These are phyloP conservation scores for Nomada lathburiana DNA, from an alignment of 2,888 invertebrate genomes.

Conservation along the genomic window DNA sequence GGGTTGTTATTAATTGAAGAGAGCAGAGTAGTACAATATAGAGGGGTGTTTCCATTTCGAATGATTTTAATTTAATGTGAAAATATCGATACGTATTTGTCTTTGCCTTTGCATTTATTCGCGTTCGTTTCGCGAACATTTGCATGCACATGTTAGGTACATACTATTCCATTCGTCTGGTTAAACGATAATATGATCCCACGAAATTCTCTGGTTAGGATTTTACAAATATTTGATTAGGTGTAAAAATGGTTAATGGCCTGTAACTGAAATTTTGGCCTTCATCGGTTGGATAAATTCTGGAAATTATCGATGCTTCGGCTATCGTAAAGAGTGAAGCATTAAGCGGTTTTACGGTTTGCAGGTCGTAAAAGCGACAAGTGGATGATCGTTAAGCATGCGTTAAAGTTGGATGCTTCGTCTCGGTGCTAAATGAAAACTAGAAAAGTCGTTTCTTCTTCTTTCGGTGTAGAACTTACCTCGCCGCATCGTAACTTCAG, in stretches of 20 bases:
- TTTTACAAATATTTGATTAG: too few species aligned
- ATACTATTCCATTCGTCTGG: too few species aligned
- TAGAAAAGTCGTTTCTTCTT: conserved; percentile 71
- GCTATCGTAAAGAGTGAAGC: conserved; percentile 59
- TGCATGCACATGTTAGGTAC: too few species aligned
- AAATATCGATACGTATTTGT: too few species aligned
- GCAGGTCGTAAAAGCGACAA: conserved; percentile 75
- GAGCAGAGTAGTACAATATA: too few species aligned
- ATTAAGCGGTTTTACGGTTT: conserved; percentile 69
- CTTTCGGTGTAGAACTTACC: conserved; percentile 30
- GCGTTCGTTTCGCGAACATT: too few species aligned
- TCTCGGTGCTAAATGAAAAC: conserved; percentile 72
- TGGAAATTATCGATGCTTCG: conserved; percentile 68
- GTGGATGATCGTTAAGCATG: conserved; percentile 78
- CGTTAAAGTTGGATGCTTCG: conserved; percentile 61
- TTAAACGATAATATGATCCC: too few species aligned
- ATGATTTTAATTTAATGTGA: too few species aligned
- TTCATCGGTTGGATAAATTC: conserved; percentile 10
- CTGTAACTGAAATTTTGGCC: not conserved
- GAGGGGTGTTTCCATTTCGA: too few species aligned
- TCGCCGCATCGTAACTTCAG: conserved; percentile 28
- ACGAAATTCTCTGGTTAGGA: too few species aligned
- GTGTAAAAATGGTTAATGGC: too few species aligned
- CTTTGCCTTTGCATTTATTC: too few species aligned
- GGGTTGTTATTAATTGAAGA: not conserved